phyloP scores from a whole-genome alignment of 2,113 vertebrate species.

The Gila orcuttii region DNA sequence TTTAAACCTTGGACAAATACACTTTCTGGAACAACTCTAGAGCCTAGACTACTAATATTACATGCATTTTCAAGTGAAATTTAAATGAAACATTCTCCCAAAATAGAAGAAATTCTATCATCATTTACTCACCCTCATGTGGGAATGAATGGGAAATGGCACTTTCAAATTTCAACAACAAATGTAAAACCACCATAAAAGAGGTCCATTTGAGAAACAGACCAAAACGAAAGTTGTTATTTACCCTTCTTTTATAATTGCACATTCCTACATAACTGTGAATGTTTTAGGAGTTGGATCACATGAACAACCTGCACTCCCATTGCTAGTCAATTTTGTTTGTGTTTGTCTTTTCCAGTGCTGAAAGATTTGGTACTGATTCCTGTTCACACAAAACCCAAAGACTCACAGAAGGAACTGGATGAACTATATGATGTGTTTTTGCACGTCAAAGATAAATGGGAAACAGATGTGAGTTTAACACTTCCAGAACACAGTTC shows the following conservation, averaged over 20 bases:
- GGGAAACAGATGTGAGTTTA: conserved; percentile 73
- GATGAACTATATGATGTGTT: conserved; percentile 77
- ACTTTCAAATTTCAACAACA: not conserved
- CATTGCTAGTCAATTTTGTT: not conserved
- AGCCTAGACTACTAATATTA: no score
- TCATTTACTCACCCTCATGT: not conserved
- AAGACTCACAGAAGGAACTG: conserved; percentile 73
- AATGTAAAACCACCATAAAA: not conserved
- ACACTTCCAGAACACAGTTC: not conserved
- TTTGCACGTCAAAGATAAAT: conserved; percentile 64
- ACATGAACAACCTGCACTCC: not conserved
- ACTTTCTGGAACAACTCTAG: not conserved
- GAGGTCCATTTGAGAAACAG: not conserved
- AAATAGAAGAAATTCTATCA: not conserved
- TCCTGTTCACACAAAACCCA: conserved; percentile 79
- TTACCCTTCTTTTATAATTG: not conserved
- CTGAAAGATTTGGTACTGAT: conserved; percentile 78
- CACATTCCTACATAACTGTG: not conserved
- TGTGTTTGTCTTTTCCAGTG: conserved; percentile 51
- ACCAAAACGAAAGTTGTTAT: not conserved
- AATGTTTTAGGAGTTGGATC: not conserved
- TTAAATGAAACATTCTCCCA: not conserved
- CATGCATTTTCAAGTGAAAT: no score
- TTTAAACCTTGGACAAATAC: not conserved
- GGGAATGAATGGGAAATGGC: not conserved